phyloP scores from a whole-genome alignment of 37 sponge, comb jelly and placozoan species.

The Crambe crambe region DNA sequence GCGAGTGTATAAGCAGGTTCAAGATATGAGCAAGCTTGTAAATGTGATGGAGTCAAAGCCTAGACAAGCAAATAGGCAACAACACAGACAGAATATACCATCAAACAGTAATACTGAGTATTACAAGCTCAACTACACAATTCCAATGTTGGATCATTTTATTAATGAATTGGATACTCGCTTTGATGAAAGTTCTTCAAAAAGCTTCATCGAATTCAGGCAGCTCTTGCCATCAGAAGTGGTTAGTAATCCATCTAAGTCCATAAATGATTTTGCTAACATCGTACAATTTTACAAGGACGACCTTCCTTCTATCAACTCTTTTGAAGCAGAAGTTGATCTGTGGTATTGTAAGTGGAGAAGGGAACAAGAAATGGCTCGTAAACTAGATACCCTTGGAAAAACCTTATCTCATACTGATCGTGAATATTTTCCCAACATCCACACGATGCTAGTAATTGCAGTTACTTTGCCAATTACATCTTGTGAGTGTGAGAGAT shows the following conservation, averaged over 20 bases:
- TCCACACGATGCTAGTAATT: constrained; percentile 27
- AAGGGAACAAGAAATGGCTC: too few species aligned
- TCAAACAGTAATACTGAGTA: constrained; percentile 17
- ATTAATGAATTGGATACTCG: constrained; percentile 32
- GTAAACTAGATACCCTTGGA: constrained; percentile 28
- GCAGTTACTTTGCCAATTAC: constrained; percentile 45
- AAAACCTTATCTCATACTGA: constrained; percentile 27
- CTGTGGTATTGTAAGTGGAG: too few species aligned
- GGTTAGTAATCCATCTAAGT: background rate
- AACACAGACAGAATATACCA: constrained; percentile 34
- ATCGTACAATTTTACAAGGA: background rate
- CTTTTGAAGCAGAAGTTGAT: too few species aligned
- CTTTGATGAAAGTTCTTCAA: constrained; percentile 19
- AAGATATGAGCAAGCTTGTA: constrained; percentile 6
- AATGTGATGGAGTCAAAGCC: constrained; percentile 34
- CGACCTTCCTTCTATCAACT: too few species aligned
- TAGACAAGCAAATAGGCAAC: constrained; percentile 29
- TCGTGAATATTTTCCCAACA: constrained; percentile 45
- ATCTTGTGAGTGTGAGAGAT: constrained; percentile 62
- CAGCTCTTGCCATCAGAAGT: constrained; percentile 35
- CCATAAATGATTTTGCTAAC: constrained; percentile 2
- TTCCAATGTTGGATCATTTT: too few species aligned
- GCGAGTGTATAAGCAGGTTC: constrained; percentile 9
- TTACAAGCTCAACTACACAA: constrained; percentile 35
- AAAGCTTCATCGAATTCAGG: too few species aligned